Evolutionary conservation across 2,888 invertebrate genomes (phyloP).

Genomic region (Oxycera nigricornis): DNA sequence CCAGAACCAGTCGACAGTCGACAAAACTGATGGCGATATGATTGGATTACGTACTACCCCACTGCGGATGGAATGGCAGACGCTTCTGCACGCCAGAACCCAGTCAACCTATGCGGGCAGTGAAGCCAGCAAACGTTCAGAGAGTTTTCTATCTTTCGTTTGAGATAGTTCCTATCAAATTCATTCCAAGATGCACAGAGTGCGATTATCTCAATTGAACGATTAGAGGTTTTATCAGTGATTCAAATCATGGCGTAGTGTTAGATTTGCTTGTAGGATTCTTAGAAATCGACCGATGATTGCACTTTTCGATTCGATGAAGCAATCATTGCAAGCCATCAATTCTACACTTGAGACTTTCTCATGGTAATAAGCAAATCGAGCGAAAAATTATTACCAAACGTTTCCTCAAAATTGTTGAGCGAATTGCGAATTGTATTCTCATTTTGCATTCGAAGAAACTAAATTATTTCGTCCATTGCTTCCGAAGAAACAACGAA

Average conservation of each 20-base stretch:
- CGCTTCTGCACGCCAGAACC: neutral
- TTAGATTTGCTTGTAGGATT: neutral
- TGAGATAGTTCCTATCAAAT: constrained; percentile 1
- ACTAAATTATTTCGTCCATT: no score
- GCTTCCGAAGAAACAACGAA: no score
- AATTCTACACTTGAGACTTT: no score
- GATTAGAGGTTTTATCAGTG: neutral
- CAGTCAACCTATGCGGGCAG: neutral
- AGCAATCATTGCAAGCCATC: no score
- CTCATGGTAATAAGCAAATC: no score
- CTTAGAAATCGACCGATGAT: no score
- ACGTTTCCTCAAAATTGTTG: no score
- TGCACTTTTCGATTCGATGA: no score
- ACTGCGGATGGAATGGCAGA: neutral
- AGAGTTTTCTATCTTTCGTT: neutral
- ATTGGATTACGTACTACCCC: neutral
- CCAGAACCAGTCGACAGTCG: neutral
- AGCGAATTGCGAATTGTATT: no score
- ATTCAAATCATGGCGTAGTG: neutral
- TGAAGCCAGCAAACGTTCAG: neutral
- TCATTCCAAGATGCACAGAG: neutral
- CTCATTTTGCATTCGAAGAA: no score
- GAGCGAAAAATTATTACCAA: no score
- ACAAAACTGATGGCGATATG: neutral
- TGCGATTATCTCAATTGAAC: neutral